phyloP scores from a whole-genome alignment of 2,888 invertebrate genomes.

The Galerucella pusilla region DNA sequence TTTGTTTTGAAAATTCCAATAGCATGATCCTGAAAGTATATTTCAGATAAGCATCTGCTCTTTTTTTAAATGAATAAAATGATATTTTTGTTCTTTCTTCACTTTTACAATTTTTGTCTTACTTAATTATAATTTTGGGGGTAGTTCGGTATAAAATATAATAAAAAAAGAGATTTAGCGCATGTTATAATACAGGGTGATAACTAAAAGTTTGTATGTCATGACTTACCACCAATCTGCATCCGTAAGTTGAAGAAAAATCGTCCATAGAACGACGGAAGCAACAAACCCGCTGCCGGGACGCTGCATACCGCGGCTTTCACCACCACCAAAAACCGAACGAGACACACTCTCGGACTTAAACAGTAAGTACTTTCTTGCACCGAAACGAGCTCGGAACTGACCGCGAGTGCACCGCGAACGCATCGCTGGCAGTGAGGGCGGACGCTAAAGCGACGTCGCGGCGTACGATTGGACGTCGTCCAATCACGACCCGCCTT shows the following conservation, averaged over 20 bases:
- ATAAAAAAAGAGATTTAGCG: too few relatives aligned
- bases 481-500: constrained; percentile 50
- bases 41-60: too few relatives aligned
- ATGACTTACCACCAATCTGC: constrained; percentile 62
- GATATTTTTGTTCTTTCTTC: too few relatives aligned
- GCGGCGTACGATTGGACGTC: constrained; percentile 49
- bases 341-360: constrained; percentile 24
- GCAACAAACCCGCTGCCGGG: constrained; percentile 60
- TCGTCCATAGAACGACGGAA: constrained; percentile 61
- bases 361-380: constrained; percentile 32
- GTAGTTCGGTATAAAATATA: too few relatives aligned
- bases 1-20: too few relatives aligned
- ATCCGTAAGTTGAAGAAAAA: constrained; percentile 57
- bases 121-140: too few relatives aligned
- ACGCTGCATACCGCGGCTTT: constrained; percentile 59
- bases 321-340: constrained; percentile 34
- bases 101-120: too few relatives aligned
- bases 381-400: constrained; percentile 41
- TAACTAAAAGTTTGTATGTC: neutral
- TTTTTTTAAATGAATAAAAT: too few relatives aligned
- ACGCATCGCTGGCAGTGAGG: constrained; percentile 38
- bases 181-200: neutral
- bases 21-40: too few relatives aligned
- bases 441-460: constrained; percentile 38
- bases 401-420: constrained; percentile 39